phyloP scores from a whole-genome alignment of 2,797 vertebrate genomes.

The Loriculus beryllinus region DNA sequence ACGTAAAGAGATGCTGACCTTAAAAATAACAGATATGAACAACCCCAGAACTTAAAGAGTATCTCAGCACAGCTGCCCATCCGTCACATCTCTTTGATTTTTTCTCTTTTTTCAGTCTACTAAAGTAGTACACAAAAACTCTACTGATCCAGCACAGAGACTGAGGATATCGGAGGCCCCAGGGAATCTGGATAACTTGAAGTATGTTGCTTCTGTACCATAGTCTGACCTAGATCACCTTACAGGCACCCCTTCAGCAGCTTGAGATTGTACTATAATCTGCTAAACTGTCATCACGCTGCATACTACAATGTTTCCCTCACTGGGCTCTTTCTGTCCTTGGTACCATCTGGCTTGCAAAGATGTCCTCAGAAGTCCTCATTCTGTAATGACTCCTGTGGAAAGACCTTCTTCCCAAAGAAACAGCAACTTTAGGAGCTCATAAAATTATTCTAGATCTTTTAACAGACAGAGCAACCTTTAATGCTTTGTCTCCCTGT shows the following conservation, averaged over 20 bases:
- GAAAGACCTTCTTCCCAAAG: background rate
- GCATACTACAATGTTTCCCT: background rate
- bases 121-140: background rate
- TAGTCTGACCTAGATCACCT: slow-evolving; percentile 49
- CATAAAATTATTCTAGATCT: background rate
- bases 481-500: background rate
- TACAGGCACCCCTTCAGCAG: background rate
- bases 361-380: slow-evolving; percentile 26
- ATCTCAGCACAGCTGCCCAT: background rate
- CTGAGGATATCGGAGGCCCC: background rate
- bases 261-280: background rate
- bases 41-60: background rate
- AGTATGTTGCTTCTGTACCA: background rate
- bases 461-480: background rate
- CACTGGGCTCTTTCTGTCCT: slow-evolving; percentile 30
- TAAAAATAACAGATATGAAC: background rate
- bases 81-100: background rate
- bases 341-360: slow-evolving; percentile 46
- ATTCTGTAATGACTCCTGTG: background rate
- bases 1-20: background rate
- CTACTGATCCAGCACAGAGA: background rate
- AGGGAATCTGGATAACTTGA: background rate
- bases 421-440: background rate
- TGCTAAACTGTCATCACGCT: slow-evolving; percentile 6
- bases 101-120: background rate